Base-by-base conservation (phyloP, 2,113 vertebrate genomes). In the Solea senegalensis region DNA sequence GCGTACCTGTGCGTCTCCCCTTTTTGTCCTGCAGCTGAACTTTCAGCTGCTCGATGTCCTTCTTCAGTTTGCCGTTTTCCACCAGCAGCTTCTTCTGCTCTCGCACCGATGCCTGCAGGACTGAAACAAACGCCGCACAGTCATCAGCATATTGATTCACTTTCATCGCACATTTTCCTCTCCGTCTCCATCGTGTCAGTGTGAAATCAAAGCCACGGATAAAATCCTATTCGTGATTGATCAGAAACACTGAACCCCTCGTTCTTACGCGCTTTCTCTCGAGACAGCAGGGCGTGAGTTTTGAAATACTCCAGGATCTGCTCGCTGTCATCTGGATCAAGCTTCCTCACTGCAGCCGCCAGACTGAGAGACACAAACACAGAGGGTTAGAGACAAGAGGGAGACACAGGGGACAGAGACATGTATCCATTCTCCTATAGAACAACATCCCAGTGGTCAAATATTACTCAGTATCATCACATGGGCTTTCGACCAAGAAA, bases 61-160 rank as follows among this genome's bases (percentile, higher is more conserved):
- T 97, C 88, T 98, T 98, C 81, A 99, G 89, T 83, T 98, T 98
- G 9, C 89, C 95, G 86, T 99, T 98, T 93, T 99, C 97, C 63
- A 98, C 96, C 82, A 96, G 92, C 70, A 98, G 95, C 63, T 97
- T 98, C 91, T 98, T 98, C 91, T 98, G 96, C 79, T 99, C 97
- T 62, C 95, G 86, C 13, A 97, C 92, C 1, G 97, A 97, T 4
- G 95, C 90, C 90, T 98, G 97, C 72, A 99, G 92, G 79, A 96
- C 97, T 98, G 44, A 75, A 15, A 88, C 46, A 64, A 48, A 68
- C 15, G 70, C 21, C 55, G 7, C 45, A 61, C 41, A 21, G 49
- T 50, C 49, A 50, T 50, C 49, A 2, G 49, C 49, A 14, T 48
- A 48, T 48, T 10, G 12, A 12, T 34, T 34, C 34, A 34, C 5